Evolutionary conservation across 2,113 vertebrate genomes (phyloP).

Genomic region (Gavia stellata): DNA sequence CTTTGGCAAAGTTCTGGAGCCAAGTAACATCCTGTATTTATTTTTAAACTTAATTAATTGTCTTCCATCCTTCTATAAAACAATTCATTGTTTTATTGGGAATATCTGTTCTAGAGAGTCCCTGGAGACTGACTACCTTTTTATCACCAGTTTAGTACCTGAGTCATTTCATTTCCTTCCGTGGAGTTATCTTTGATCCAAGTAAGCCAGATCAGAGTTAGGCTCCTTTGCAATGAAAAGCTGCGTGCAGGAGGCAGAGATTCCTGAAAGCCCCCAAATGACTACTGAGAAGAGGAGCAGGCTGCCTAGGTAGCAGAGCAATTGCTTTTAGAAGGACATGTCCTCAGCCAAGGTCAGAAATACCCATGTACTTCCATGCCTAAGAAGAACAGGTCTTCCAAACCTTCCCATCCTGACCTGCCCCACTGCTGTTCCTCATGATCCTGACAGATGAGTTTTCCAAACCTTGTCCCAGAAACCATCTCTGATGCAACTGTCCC

Average conservation of each 20-base stretch:
- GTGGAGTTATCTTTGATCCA: background rate
- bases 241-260: accelerated
- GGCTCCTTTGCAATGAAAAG: background rate
- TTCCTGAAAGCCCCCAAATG: no score
- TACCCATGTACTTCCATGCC: no score
- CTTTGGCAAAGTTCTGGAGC: background rate
- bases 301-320: background rate
- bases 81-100: background rate
- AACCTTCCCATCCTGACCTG: background rate
- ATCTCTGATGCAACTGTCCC: background rate
- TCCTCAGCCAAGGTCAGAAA: background rate
- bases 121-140: background rate
- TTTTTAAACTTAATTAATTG: background rate
- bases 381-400: background rate
- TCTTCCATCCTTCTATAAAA: background rate
- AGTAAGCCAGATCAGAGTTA: background rate
- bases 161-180: background rate
- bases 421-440: background rate
- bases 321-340: accelerated
- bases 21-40: background rate
- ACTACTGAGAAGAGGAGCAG: background rate
- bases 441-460: background rate
- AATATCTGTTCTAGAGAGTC: background rate
- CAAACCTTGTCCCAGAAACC: background rate
- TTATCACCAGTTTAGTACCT: background rate